Percentiles rank a stretch among this genome's conserved stretches.
These are phyloP conservation scores for Protophormia terraenovae DNA, from an alignment of 2,888 invertebrate genomes.

Conservation along the genomic window DNA sequence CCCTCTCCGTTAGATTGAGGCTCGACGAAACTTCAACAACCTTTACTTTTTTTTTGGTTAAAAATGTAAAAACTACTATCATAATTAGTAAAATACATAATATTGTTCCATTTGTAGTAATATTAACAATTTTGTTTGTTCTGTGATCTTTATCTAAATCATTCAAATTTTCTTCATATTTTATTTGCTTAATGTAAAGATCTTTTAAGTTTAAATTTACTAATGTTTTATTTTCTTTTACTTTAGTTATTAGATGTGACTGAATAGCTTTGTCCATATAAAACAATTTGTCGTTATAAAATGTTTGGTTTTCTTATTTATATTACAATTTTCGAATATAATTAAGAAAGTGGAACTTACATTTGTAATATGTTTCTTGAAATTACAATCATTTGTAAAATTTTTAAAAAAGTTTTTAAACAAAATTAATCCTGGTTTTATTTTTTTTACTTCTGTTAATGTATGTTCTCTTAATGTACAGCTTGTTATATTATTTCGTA, in stretches of 20 bases:
- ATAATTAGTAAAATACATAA: not conserved
- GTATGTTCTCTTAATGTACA: no score
- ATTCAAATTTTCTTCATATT: not conserved
- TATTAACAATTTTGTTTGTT: not conserved
- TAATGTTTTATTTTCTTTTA: not conserved
- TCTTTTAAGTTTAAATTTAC: not conserved
- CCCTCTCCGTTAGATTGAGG: no score
- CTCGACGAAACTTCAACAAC: no score
- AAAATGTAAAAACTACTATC: not conserved
- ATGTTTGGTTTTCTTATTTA: not conserved
- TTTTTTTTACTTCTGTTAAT: not conserved
- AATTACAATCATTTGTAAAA: not conserved
- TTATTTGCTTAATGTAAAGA: not conserved
- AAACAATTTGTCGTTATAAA: not conserved
- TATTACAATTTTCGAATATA: not conserved
- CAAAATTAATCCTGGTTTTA: not conserved
- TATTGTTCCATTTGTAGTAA: not conserved
- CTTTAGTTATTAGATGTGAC: not conserved
- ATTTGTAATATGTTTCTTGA: not conserved
- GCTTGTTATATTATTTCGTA: not conserved
- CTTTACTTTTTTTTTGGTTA: no score
- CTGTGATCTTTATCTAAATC: not conserved
- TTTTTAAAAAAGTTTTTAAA: not conserved
- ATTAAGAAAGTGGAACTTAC: not conserved
- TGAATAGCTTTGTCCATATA: not conserved